Base-by-base conservation (phyloP, 2,113 vertebrate species). In the Engystomops pustulosus region DNA sequence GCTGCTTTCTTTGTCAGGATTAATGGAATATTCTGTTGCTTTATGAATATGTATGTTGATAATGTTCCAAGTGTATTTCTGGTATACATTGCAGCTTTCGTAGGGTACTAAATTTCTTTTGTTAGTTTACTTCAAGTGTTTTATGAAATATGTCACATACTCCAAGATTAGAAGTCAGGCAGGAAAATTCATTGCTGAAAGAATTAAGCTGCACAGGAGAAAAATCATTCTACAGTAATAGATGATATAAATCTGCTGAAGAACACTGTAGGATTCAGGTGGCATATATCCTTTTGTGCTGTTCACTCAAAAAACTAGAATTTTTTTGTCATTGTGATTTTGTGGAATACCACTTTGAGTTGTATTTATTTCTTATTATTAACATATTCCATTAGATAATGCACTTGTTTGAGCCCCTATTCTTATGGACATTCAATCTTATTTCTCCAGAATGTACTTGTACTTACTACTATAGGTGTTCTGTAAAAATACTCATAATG, bases 41-140 rank as follows among this genome's bases (percentile, higher is more conserved):
- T 75, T 62, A 83, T 83, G 70, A 83, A 83, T 83, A 83, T 83
- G 70, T 75, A 83, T 83, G 70, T 74, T 75, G 81, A 58, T 81
- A 70, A 81, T 71, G 32, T 81, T 81, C 79, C 79, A 71, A 81
- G 45, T 71, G 79, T 53, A 69, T n/a, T 55, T 55, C 23, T 41
- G 51, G 65, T 70, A 81, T 71, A 81, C 79, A 81, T 41, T 71
- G 79, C 25, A 38, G 65, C 70, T 38, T 81, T 70, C 36, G 34
- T 36, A 81, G 30, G 47, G 47, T 70, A 70, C 47, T 81, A 81
- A 70, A 81, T 51, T 55, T 81, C 79, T 70, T 78, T 81, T 81
- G 79, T 81, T 68, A 55, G 65, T 81, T 81, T 81, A 81, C 67
- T 81, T 69, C 79, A 70, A 81, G 79, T 81, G 79, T 81, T 81